A percentile compares a stretch with the other conserved stretches of the same genome.
phyloP scores from a whole-genome alignment of 2,797 vertebrate species.

The Urocyon cinereoargenteus region DNA sequence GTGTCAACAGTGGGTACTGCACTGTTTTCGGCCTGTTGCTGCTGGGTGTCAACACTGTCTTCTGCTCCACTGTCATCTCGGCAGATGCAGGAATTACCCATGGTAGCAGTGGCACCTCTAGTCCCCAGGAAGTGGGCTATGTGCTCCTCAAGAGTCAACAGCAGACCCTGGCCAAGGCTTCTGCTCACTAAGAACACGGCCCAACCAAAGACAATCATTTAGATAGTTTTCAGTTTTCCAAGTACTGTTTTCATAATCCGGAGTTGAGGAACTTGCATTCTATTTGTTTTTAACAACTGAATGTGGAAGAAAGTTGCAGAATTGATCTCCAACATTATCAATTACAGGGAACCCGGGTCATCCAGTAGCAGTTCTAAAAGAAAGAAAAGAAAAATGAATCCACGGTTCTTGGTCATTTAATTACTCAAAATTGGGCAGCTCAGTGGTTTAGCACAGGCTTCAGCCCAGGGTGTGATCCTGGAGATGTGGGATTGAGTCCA shows the following conservation, averaged over 20 bases:
- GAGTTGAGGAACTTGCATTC: constrained; percentile 86
- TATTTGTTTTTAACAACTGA: constrained; percentile 81
- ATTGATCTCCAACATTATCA: constrained; percentile 82
- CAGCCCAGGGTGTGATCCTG: too few species aligned
- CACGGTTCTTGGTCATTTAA: constrained; percentile 2
- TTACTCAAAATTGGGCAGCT: background rate
- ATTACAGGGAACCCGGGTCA: constrained; percentile 79
- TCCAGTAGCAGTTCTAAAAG: constrained; percentile 83
- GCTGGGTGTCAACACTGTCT: constrained; percentile 90
- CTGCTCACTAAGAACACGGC: constrained; percentile 98
- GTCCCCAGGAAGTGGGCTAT: constrained; percentile 90
- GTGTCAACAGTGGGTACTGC: constrained; percentile 89
- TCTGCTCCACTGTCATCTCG: constrained; percentile 97
- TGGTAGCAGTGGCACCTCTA: constrained; percentile 87
- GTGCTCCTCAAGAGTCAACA: constrained; percentile 91
- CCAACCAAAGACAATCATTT: constrained; percentile 99
- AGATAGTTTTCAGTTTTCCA: constrained; percentile 90
- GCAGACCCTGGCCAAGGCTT: constrained; percentile 96
- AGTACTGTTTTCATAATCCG: constrained; percentile 87
- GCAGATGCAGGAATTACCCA: constrained; percentile 99
- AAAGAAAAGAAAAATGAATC: constrained; percentile 70
- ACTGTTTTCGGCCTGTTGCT: constrained; percentile 91
- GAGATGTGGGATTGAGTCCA: too few species aligned
- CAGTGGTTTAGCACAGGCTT: too few species aligned
- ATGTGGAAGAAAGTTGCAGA: constrained; percentile 73